phyloP scores from a whole-genome alignment of 2,113 vertebrate species.

The Vulpes ferrilata region DNA sequence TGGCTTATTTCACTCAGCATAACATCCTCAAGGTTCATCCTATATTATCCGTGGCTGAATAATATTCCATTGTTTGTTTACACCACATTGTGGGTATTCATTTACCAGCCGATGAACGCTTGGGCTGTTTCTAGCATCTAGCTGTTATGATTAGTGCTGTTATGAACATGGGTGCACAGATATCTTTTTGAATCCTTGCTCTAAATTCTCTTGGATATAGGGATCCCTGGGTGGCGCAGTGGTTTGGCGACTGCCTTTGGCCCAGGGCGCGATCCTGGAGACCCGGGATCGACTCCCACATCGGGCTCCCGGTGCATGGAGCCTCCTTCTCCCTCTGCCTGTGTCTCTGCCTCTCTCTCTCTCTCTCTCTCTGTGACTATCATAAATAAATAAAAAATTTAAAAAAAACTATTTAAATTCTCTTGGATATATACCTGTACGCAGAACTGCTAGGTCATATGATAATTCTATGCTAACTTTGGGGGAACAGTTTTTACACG shows the following conservation, averaged over 20 bases:
- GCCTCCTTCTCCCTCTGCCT: too few species aligned
- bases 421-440: background rate
- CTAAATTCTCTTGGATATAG: background rate
- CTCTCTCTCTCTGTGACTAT: too few species aligned
- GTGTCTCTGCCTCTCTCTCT: too few species aligned
- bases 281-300: too few species aligned
- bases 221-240: too few species aligned
- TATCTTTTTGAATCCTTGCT: background rate
- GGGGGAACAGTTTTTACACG: background rate
- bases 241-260: too few species aligned
- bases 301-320: too few species aligned
- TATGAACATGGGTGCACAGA: background rate
- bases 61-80: background rate
- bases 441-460: background rate
- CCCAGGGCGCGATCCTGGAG: too few species aligned
- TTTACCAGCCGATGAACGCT: background rate
- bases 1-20: slow-evolving; percentile 14
- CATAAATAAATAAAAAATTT: too few species aligned
- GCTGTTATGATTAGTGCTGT: background rate
- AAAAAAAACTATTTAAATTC: too few species aligned
- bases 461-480: background rate
- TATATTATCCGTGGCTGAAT: background rate
- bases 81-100: background rate
- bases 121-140: background rate
- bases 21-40: background rate